These are phyloP conservation scores for Hapalemur alaotrensis DNA, from an alignment of 2,797 vertebrate species.

Conservation along the genomic window DNA sequence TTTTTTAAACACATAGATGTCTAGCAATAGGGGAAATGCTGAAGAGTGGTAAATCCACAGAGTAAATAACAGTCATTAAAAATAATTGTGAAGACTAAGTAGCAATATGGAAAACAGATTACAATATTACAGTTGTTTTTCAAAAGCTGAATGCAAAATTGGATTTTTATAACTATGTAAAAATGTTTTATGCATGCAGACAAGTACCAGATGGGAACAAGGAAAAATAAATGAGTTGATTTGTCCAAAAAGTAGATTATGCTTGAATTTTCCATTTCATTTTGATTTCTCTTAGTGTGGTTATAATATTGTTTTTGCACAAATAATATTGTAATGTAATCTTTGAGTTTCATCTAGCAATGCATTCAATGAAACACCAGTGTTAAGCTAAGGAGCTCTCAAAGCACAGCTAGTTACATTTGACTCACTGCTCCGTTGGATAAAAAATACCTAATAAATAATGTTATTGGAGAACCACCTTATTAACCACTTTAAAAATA, in stretches of 20 bases:
- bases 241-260: conserved; percentile 67
- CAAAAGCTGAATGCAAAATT: conserved; percentile 60
- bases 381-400: neutral
- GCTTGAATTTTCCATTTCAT: conserved; percentile 71
- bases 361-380: neutral
- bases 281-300: conserved; percentile 64
- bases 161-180: conserved; percentile 64
- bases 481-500: conserved; percentile 15
- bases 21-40: neutral
- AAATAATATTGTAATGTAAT: conserved; percentile 38
- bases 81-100: conserved; percentile 47
- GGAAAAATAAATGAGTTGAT: conserved; percentile 70
- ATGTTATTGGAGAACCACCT: neutral
- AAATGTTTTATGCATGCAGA: conserved; percentile 74
- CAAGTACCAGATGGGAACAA: conserved; percentile 71
- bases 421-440: neutral
- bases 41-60: neutral
- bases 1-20: neutral
- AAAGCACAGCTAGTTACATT: neutral
- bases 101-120: conserved; percentile 48
- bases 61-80: conserved; percentile 61
- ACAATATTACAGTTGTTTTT: conserved; percentile 61
- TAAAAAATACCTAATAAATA: neutral
- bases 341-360: conserved; percentile 1
- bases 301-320: conserved; percentile 44